Evolutionary conservation across 2,113 vertebrate genomes (phyloP).

Genomic region (Pithys albifrons): DNA sequence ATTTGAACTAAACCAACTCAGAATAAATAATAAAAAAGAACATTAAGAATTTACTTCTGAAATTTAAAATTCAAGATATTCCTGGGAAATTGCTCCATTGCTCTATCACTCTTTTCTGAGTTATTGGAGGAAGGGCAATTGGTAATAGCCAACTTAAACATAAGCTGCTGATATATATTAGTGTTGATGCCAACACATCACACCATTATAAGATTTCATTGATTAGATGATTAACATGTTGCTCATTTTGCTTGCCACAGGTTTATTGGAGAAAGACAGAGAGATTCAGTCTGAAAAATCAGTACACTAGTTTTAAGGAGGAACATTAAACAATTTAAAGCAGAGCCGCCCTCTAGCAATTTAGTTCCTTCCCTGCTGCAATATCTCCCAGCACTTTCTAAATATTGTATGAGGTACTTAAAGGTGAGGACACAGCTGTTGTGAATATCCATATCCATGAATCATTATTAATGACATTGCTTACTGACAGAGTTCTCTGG

Average conservation of each 20-base stretch:
- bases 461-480: constrained; percentile 72
- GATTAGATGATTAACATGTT: background rate
- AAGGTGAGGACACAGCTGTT: constrained; percentile 75
- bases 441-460: constrained; percentile 73
- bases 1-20: background rate
- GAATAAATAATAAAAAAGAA: background rate
- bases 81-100: background rate
- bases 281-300: constrained; percentile 34
- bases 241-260: background rate
- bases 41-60: background rate
- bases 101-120: background rate
- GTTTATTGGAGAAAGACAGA: background rate
- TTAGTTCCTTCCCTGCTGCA: constrained; percentile 72
- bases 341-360: constrained; percentile 61
- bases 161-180: background rate
- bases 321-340: constrained; percentile 66
- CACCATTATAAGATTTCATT: background rate
- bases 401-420: constrained; percentile 77
- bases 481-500: constrained; percentile 68
- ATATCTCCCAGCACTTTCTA: constrained; percentile 68
- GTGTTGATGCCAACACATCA: background rate
- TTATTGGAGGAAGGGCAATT: background rate
- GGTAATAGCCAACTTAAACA: background rate
- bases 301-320: constrained; percentile 33
- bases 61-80: background rate